Evolutionary conservation across 2,797 vertebrate genomes (phyloP).

Genomic region (Galaxias olidus): DNA sequence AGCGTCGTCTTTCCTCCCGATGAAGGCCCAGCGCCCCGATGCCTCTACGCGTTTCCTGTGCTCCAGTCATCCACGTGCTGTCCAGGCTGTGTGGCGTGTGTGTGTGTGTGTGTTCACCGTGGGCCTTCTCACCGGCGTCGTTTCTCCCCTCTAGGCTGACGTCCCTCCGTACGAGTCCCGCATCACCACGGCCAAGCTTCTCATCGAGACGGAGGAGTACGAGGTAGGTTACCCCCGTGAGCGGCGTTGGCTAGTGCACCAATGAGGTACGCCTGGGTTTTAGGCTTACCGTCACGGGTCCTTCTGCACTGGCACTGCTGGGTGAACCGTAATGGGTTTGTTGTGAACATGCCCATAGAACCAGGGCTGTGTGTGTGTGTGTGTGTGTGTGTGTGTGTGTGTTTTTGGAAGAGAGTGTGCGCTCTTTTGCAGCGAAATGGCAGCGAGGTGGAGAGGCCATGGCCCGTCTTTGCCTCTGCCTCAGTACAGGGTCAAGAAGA

Average conservation of each 20-base stretch:
- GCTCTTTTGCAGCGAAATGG: constrained; percentile 55
- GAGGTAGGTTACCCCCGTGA: constrained; percentile 59
- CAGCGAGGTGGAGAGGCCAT: constrained; percentile 52
- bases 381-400: constrained; percentile 15
- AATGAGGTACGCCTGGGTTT: too few species aligned
- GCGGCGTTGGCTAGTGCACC: too few species aligned
- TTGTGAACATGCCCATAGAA: too few species aligned
- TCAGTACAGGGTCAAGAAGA: constrained; percentile 75
- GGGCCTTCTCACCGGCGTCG: neutral
- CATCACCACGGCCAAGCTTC: constrained; percentile 73
- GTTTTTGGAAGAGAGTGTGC: constrained; percentile 13
- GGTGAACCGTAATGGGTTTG: too few species aligned
- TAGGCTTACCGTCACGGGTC: too few species aligned
- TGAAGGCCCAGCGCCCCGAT: neutral
- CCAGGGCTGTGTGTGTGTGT: neutral
- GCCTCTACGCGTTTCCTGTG: neutral
- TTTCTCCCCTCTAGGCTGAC: constrained; percentile 50
- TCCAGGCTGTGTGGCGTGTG: neutral
- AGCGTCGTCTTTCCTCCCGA: constrained; percentile 39
- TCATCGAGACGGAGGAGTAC: constrained; percentile 70
- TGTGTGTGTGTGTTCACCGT: constrained; percentile 17
- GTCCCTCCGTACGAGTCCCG: constrained; percentile 71
- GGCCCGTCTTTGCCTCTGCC: constrained; percentile 65
- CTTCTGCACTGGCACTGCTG: too few species aligned
- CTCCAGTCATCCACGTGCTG: neutral